A percentile compares a stretch with the other conserved stretches of the same genome.
Evolutionary conservation across 2,888 invertebrate species (phyloP).

Genomic region (Caprella mutica): DNA sequence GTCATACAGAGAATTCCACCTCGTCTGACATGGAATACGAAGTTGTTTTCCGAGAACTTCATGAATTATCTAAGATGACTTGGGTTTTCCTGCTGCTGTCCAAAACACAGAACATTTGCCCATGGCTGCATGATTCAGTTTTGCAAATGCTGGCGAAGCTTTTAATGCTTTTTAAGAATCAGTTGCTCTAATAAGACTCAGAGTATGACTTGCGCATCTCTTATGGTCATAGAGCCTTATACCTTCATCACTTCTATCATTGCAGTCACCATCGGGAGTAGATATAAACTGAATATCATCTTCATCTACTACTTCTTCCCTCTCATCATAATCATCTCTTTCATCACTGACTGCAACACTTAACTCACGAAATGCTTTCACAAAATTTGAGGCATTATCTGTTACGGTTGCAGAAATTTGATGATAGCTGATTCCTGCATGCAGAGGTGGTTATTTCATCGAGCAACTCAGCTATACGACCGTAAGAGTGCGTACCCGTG

Average conservation of each 20-base stretch:
- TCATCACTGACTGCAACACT: too few relatives aligned
- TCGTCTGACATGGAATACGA: background rate
- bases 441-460: background rate
- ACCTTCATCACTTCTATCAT: background rate
- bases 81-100: background rate
- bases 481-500: background rate
- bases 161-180: conserved; percentile 1
- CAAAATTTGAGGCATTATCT: background rate
- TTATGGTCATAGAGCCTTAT: background rate
- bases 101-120: conserved; percentile 1
- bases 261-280: too few relatives aligned
- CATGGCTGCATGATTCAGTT: background rate
- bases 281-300: too few relatives aligned
- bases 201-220: background rate
- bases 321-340: too few relatives aligned
- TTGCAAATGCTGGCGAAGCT: background rate
- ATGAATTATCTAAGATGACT: background rate
- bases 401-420: background rate
- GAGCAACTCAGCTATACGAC: background rate
- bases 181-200: background rate
- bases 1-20: background rate
- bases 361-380: too few relatives aligned
- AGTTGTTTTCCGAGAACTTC: background rate
- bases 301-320: background rate
- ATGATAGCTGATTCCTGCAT: background rate